Evolutionary conservation across 1,140 invertebrate species (phyloP).

Genomic region (Aricia agestis): DNA sequence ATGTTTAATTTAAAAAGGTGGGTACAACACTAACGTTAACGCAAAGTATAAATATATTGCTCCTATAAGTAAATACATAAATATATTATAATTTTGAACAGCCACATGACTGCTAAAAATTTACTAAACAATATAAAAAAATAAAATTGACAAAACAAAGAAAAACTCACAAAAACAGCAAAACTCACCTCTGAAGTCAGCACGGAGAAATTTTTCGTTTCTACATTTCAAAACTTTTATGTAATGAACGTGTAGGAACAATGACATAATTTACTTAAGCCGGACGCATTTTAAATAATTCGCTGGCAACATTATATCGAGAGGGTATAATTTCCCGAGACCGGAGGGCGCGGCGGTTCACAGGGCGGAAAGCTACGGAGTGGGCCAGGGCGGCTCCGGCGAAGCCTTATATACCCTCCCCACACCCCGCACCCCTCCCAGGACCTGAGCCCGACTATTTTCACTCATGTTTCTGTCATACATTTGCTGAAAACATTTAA

Average conservation of each 20-base stretch:
- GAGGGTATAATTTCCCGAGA: background rate
- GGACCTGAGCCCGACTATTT: background rate
- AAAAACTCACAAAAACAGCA: background rate
- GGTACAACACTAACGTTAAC: background rate
- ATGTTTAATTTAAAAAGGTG: background rate
- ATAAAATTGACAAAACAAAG: background rate
- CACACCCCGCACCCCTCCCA: background rate
- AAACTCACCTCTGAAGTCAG: conserved; percentile 16
- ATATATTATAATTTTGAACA: background rate
- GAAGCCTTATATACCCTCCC: conserved; percentile 6
- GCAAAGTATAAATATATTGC: too few relatives aligned
- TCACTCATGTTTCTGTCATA: background rate
- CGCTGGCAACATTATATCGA: background rate
- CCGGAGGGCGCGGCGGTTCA: background rate
- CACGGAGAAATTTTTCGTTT: conserved; percentile 16
- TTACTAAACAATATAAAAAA: background rate
- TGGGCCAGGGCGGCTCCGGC: background rate
- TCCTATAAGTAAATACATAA: too few relatives aligned
- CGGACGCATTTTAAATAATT: background rate
- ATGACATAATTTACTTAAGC: conserved; percentile 8
- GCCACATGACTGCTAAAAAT: background rate
- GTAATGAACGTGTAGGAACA: conserved; percentile 5
- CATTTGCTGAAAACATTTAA: background rate
- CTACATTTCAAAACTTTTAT: conserved; percentile 20
- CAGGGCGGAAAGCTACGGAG: background rate